These are phyloP conservation scores for Lophotis ruficrista DNA, from an alignment of 2,113 vertebrate genomes.

Conservation along the genomic window DNA sequence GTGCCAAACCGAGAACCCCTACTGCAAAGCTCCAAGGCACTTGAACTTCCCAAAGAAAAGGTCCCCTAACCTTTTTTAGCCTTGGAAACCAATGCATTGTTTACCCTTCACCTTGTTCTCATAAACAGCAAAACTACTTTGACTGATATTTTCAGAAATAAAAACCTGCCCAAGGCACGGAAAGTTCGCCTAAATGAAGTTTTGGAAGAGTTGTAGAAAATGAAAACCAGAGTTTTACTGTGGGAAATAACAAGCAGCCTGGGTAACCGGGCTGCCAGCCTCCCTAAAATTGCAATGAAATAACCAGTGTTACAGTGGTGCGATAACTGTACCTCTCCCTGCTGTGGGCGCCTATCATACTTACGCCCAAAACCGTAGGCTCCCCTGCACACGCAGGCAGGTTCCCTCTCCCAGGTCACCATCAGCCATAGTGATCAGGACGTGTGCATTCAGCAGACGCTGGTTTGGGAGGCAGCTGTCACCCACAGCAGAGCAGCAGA, in stretches of 20 bases:
- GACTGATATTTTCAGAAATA: slow-evolving; percentile 4
- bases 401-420: neutral
- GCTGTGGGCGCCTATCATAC: accelerated
- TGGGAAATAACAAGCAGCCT: neutral
- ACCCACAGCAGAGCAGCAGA: neutral
- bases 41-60: slow-evolving; percentile 26
- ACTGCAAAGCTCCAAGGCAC: neutral
- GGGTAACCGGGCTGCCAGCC: neutral
- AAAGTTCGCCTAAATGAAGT: neutral
- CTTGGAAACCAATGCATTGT: slow-evolving; percentile 10
- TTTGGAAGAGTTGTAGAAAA: neutral
- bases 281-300: neutral
- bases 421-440: accelerated
- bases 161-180: slow-evolving; percentile 35
- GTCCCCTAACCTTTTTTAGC: slow-evolving; percentile 22
- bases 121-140: neutral
- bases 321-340: neutral
- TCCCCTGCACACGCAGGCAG: accelerated
- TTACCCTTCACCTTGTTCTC: slow-evolving; percentile 13
- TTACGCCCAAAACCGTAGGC: neutral
- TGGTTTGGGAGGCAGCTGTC: accelerated
- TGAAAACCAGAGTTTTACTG: neutral
- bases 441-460: accelerated
- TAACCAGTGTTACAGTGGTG: neutral
- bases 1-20: neutral